A percentile compares a stretch with the other conserved stretches of the same genome.
Evolutionary conservation across 37 sponge, comb jelly and placozoan genomes (phyloP).

Genomic region (Crambe crambe): DNA sequence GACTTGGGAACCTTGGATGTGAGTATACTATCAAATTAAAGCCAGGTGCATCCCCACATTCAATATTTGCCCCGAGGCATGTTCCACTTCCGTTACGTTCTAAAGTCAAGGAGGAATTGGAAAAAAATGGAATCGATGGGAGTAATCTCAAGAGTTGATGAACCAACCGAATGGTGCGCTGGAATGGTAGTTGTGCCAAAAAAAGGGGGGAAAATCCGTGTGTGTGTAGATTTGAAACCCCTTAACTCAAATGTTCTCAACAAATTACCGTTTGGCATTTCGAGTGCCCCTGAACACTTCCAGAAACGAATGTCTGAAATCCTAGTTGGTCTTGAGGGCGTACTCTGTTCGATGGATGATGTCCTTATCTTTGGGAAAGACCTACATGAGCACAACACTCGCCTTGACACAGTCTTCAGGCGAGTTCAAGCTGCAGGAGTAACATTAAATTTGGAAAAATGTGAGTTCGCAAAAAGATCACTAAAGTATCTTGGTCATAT

Average conservation of each 20-base stretch:
- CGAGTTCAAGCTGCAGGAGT: conserved; percentile 28
- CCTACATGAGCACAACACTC: conserved; percentile 26
- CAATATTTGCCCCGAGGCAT: conserved; percentile 36
- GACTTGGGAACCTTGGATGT: not conserved
- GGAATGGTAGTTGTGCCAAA: conserved; percentile 50
- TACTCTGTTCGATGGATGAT: conserved; percentile 37
- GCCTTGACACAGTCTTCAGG: conserved; percentile 15
- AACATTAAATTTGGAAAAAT: conserved; percentile 49
- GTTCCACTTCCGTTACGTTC: conserved; percentile 40
- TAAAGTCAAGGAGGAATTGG: conserved; percentile 26
- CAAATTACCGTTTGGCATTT: conserved; percentile 49
- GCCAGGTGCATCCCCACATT: conserved; percentile 21
- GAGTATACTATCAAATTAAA: not conserved
- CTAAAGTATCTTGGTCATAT: conserved; percentile 23
- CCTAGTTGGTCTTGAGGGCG: conserved; percentile 33
- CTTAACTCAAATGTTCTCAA: conserved; percentile 26
- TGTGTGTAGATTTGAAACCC: conserved; percentile 49
- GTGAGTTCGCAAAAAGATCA: conserved; percentile 27
- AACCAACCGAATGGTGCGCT: conserved; percentile 61
- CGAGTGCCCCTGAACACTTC: conserved; percentile 49
- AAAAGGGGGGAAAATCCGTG: conserved; percentile 33
- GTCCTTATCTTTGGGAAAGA: conserved; percentile 4
- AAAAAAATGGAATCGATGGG: conserved; percentile 10
- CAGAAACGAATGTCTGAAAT: conserved; percentile 22
- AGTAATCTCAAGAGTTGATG: conserved; percentile 43